Conservation (phyloP, 2,113 vertebrate species). For the Crotophaga sulcirostris region DNA sequence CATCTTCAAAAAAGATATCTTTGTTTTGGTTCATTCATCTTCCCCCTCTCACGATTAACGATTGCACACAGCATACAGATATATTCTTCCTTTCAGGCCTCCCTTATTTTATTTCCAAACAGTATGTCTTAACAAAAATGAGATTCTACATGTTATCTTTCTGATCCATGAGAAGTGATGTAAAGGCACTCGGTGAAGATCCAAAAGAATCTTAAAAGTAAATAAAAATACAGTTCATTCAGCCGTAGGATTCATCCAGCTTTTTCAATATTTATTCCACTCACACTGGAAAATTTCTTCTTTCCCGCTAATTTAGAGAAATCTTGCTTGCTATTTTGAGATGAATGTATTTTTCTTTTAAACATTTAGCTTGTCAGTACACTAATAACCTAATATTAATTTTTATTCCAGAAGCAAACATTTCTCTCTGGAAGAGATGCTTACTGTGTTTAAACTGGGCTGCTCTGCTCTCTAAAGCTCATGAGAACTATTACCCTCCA, state of each 20-base stretch:
- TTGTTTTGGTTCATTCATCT: constrained; percentile 57
- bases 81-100: background rate
- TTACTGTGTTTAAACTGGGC: background rate
- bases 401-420: background rate
- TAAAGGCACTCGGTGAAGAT: background rate
- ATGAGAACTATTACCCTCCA: background rate
- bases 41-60: background rate
- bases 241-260: background rate
- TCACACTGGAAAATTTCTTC: background rate
- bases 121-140: background rate
- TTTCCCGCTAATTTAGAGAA: constrained; percentile 5
- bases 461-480: background rate
- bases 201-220: constrained; percentile 10
- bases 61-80: background rate
- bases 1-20: constrained; percentile 51
- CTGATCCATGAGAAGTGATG: background rate
- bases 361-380: background rate
- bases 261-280: background rate
- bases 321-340: background rate
- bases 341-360: background rate
- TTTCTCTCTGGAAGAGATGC: background rate
- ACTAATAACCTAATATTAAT: background rate
- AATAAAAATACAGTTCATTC: background rate
- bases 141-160: background rate
- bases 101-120: constrained; percentile 35